Evolutionary conservation across 2,113 vertebrate genomes (phyloP).

Genomic region (Rhineura floridana): DNA sequence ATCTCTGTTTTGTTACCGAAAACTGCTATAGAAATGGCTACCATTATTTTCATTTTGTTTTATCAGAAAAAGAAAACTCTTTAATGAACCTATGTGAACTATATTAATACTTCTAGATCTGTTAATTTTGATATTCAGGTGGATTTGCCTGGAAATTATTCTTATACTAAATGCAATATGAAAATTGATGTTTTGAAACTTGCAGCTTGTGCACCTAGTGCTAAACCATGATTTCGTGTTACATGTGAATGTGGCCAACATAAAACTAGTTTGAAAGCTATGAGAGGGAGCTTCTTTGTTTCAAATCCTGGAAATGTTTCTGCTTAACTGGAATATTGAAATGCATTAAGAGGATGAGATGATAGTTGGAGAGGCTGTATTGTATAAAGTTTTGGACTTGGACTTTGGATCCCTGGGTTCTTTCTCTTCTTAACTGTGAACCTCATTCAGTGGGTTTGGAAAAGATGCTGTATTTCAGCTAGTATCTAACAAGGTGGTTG

Average conservation of each 20-base stretch:
- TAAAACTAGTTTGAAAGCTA: too few relatives aligned
- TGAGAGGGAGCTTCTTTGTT: conserved; percentile 19
- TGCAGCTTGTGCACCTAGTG: too few relatives aligned
- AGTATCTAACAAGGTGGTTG: not conserved
- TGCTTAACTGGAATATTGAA: conserved; percentile 40
- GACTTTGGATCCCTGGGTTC: not conserved
- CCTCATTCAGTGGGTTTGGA: not conserved
- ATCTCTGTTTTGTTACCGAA: not conserved
- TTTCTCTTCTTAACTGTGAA: not conserved
- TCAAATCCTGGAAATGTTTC: conserved; percentile 24
- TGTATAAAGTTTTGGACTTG: not conserved
- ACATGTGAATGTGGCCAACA: too few relatives aligned
- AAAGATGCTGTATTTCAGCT: not conserved
- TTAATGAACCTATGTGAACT: too few relatives aligned
- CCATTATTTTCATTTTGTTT: not conserved
- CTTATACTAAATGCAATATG: not conserved
- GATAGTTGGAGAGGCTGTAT: not conserved
- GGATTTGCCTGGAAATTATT: not conserved
- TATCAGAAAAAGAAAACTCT: not conserved
- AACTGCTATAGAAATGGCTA: not conserved
- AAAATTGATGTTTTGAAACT: not conserved
- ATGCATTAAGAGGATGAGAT: conserved; percentile 9
- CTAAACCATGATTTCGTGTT: too few relatives aligned
- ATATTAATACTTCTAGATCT: too few relatives aligned
- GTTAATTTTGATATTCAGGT: not conserved